phyloP scores from a whole-genome alignment of 2,888 invertebrate genomes.

The Liposcelis brunnea region DNA sequence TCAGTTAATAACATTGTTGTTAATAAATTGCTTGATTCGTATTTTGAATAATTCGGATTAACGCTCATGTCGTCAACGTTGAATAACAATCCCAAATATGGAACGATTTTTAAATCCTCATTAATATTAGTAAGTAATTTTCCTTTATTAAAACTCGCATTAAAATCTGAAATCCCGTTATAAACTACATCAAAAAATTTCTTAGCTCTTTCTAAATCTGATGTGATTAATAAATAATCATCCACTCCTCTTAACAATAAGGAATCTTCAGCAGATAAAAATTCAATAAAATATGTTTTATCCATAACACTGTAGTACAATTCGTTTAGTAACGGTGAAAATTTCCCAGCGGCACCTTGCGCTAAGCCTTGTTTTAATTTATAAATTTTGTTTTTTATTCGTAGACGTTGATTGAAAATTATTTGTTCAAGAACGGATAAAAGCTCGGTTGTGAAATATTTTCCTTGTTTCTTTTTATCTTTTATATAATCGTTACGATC shows the following conservation, averaged over 20 bases:
- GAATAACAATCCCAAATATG: not conserved
- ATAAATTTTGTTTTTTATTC: not conserved
- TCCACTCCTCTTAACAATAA: constrained; percentile 31
- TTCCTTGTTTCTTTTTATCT: too few species aligned
- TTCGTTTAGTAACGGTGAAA: not conserved
- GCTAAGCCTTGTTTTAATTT: not conserved
- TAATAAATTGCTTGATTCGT: not conserved
- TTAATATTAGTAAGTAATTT: not conserved
- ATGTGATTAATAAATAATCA: constrained; percentile 32
- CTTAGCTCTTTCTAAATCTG: constrained; percentile 27
- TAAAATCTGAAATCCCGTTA: not conserved
- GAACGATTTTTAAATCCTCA: not conserved
- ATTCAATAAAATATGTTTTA: not conserved
- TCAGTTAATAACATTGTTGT: not conserved
- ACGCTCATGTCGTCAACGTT: not conserved
- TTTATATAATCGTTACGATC: too few species aligned
- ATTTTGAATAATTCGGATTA: not conserved
- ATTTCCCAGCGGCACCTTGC: not conserved
- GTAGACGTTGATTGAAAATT: not conserved
- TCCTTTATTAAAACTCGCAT: not conserved
- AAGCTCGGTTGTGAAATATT: too few species aligned
- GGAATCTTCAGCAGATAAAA: constrained; percentile 21
- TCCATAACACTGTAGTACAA: not conserved
- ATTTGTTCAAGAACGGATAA: not conserved
- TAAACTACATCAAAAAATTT: constrained; percentile 20